Base-by-base conservation (phyloP, 2,113 vertebrate species). In the Asarcornis scutulata region DNA sequence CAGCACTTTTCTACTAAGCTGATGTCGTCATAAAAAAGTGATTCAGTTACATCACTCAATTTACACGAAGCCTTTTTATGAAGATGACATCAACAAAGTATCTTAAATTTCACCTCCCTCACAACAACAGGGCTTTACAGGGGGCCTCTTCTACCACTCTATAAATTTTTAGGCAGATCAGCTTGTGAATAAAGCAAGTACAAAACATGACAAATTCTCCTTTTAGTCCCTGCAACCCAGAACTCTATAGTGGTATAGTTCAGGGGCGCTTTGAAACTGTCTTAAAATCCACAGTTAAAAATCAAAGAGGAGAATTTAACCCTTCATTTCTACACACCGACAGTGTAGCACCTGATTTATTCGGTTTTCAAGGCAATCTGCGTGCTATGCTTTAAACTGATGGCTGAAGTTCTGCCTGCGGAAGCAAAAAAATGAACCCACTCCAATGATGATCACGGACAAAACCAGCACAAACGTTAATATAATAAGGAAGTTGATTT, bases 331-430 rank as follows among this genome's bases (percentile, higher is more conserved):
- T 95, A 77, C 72, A 91, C 88, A 67, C 32, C 1, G 60, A 48
- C 52, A 74, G 85, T 64, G 93, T 75, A 93, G 95, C 93, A 94
- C 83, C 95, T 75, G 83, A 94, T 94, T 88, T 78, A 26, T 90
- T 90, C 56, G 0, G 17, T 88, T 93, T 63, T 89, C 93, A 96
- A 94, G 93, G 88, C 77, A 81, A 83, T 71, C 60, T 83, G 36
- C 84, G 64, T 44, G 40, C 96, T 97, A 98, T 69, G 98, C 98
- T 97, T 98, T 98, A 83, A 97, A 98, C 50, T 98, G 98, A 7
- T 97, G 97, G 71, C 52, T 96, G 34, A 98, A 98, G 60, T 95
- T 98, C 60, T 98, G 97, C 75, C 97, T 97, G 73, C 97, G 98
- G 78, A 98, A 95, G 46, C 88, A 98, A 59, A 97, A 98, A 26